phyloP scores from a whole-genome alignment of 2,888 invertebrate species.

The Tetanocera ferruginea region DNA sequence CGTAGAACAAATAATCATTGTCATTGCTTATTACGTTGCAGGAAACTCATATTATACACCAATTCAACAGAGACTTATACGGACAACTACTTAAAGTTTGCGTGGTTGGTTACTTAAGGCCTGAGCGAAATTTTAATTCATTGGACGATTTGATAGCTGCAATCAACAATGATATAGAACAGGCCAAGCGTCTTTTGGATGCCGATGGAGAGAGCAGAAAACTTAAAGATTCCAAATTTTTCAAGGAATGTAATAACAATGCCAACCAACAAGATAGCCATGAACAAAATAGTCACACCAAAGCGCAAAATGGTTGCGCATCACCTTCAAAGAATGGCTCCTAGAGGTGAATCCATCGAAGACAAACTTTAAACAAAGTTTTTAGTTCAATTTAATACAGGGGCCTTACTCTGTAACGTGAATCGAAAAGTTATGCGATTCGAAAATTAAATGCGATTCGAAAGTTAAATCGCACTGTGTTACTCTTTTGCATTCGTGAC shows the following conservation, averaged over 20 bases:
- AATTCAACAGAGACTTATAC: conserved; percentile 89
- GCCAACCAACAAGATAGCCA: background rate
- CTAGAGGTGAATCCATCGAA: background rate
- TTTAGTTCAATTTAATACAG: conserved; percentile 5
- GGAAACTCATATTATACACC: conserved; percentile 93
- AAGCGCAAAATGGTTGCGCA: background rate
- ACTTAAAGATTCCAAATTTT: conserved; percentile 73
- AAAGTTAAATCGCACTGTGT: too few species aligned
- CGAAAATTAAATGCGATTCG: too few species aligned
- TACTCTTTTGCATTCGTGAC: too few species aligned
- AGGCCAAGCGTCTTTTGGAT: conserved; percentile 77
- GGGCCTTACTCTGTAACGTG: too few species aligned
- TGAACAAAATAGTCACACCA: background rate
- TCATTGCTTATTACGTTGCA: conserved; percentile 67
- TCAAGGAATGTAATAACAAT: conserved; percentile 56
- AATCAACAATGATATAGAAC: conserved; percentile 84
- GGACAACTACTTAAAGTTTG: conserved; percentile 83
- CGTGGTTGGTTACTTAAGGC: conserved; percentile 86
- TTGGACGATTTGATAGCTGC: conserved; percentile 81
- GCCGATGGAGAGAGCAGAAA: conserved; percentile 69
- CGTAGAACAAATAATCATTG: background rate
- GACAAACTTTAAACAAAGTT: background rate
- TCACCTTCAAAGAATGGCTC: background rate
- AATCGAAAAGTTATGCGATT: too few species aligned
- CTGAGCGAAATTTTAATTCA: conserved; percentile 85